These are phyloP conservation scores for Epinephelus cyanopodus DNA, from an alignment of 2,113 vertebrate genomes.

Conservation along the genomic window DNA sequence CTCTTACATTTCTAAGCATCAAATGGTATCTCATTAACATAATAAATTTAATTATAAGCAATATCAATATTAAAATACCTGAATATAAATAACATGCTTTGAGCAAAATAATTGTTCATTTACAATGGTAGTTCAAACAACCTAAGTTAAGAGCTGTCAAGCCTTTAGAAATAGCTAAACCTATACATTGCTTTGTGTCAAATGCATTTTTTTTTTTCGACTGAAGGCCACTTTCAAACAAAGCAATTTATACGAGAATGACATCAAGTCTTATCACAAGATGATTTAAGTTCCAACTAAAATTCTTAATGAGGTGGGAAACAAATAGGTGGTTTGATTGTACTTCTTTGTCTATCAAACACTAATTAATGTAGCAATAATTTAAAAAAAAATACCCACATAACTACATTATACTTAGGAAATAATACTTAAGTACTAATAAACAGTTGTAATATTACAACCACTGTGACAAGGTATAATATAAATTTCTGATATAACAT, in stretches of 20 bases:
- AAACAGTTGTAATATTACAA: conserved; percentile 67
- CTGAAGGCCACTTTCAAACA: conserved; percentile 83
- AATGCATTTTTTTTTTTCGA: conserved; percentile 70
- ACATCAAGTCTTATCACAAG: conserved; percentile 69
- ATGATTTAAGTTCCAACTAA: conserved; percentile 59
- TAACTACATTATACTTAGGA: conserved; percentile 58
- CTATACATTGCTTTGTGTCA: conserved; percentile 82
- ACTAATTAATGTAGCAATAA: conserved; percentile 56
- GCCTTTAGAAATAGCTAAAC: conserved; percentile 72
- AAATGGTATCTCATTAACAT: conserved; percentile 70
- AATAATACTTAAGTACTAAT: conserved; percentile 67
- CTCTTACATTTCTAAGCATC: conserved; percentile 75
- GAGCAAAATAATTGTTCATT: conserved; percentile 80
- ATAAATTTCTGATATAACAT: conserved; percentile 50
- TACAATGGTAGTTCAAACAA: conserved; percentile 73
- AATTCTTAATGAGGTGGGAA: conserved; percentile 40
- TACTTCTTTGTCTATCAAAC: conserved; percentile 61
- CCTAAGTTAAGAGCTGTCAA: conserved; percentile 68
- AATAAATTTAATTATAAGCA: conserved; percentile 67
- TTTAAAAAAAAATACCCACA: conserved; percentile 56
- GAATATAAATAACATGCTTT: conserved; percentile 83
- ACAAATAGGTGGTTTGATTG: conserved; percentile 61
- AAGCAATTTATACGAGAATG: conserved; percentile 74
- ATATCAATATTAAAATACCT: conserved; percentile 81
- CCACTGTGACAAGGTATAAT: conserved; percentile 59